Evolutionary conservation across 2,888 invertebrate genomes (phyloP), one percentile per base, ranked within the genome.

Genomic region (Camponotus fellah): DNA sequence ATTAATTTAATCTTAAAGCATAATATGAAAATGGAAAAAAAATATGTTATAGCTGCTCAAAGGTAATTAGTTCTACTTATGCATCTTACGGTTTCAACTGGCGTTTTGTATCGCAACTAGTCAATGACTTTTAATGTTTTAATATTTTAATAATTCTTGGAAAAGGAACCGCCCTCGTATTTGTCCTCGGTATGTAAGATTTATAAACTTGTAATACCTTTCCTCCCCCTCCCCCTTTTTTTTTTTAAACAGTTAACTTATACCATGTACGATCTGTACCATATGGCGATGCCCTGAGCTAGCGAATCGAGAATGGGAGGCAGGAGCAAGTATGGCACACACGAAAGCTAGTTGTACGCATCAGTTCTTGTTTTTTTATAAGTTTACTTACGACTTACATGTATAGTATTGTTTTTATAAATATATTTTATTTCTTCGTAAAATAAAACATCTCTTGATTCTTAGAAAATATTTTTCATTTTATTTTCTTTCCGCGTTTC

Each of bases 61-160:
- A 6, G 14, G 14, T 14, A 43, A 53, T 46, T 17, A 58, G 14
- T 12, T 9, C 1, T 14, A 40, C 21, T 58, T 60, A 60, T 37
- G 72, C 79, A 80, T 72, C 60, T 58, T 80, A 60, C 8, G 46
- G 26, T 17, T 93, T 91, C 26, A 69, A 76, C 40, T n/a, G 26
- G n/a, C 40, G 53, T 26, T 26, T 68, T 66, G 26, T 68, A 26
- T 76, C 56, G n/a, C 56, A 43, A 43, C 77, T 77, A 77, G 77
- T 77, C 77, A 77, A 53, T 76, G 21, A 56, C 21, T 76, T 56
- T 77, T 56, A 26, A 76, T 65, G 68, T 68, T 53, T 68, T 68
- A 58, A 75, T 56, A 68, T 14, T 46, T 34, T 62, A 64, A 58
- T 62, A 64, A 58, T 56, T n/a, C n/a, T 60, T 34, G 43, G 14